Conservation (phyloP, 2,888 invertebrate species). For the Conchocele bisecta region DNA sequence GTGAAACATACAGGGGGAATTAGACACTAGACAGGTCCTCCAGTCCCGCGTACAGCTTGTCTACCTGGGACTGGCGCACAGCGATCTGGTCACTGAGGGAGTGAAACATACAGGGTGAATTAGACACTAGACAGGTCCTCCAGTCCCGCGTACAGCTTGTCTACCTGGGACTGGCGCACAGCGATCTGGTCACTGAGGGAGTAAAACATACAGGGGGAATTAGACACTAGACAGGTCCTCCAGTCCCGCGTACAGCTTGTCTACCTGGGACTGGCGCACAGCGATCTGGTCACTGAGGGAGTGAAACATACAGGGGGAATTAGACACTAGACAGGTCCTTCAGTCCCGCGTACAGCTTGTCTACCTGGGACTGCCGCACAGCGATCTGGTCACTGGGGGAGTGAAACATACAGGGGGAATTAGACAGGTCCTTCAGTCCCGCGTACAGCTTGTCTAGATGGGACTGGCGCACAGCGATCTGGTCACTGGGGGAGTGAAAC, state of each 20-base stretch:
- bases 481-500: no score
- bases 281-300: slow-evolving; percentile 97
- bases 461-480: no score
- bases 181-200: slow-evolving; percentile 97
- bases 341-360: slow-evolving; percentile 98
- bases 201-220: no score
- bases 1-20: no score
- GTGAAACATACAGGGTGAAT: no score
- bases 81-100: slow-evolving; percentile 97
- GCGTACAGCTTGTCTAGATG: no score
- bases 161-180: slow-evolving; percentile 95
- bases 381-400: slow-evolving; percentile 97
- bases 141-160: slow-evolving; percentile 98
- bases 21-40: slow-evolving; percentile 99
- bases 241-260: slow-evolving; percentile 98
- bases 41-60: slow-evolving; percentile 98
- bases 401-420: no score
- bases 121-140: slow-evolving; percentile 99
- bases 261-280: slow-evolving; percentile 95
- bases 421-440: no score
- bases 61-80: slow-evolving; percentile 95
- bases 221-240: slow-evolving; percentile 99
- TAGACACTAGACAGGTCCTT: no score
- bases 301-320: no score
- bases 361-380: slow-evolving; percentile 95